Evolutionary conservation across 2,888 invertebrate species (phyloP), one percentile per base, ranked within the genome.

Genomic region (Arrhopalites spinosus): DNA sequence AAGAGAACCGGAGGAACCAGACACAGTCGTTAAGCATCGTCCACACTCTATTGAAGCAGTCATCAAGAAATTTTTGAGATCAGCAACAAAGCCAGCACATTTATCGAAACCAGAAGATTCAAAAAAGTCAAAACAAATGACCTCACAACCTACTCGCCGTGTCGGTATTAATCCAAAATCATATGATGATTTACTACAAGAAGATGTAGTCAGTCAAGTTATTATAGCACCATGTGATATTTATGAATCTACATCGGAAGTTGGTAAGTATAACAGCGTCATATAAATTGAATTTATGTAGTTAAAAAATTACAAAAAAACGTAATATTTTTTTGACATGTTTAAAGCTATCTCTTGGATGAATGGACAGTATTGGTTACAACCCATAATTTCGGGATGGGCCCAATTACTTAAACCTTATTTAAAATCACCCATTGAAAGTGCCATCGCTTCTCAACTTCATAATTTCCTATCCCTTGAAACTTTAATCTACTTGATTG

Each of bases 371-470:
- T 23, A 59, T 23, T 75, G 78, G 47, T 59, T 71, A n/a, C 74
- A 77, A 20, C 78, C 78, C 11, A 77, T 81, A 13, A n/a, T 76
- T 2, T 71, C 78, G 29, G 80, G 81, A 15, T 78, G 81, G 75
- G 23, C 77, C 11, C 66, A 75, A 11, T 66, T 79, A 50, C 74
- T 81, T 45, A 75, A 78, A 15, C 82, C 81, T 0, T 78, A 78
- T 59, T 25, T 81, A 20, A 77, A 81, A 76, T 80, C 80, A 2
- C 36, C 72, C 8, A 75, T 81, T 23, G 78, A 78, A 17, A 17
- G 64, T 23, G 29, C 76, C 27, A 17, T 81, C 23, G 76, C 79
- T 7, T 30, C 66, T 11, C 71, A 76, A 27, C 61, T 82, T 5
- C 29, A 63, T 0, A 30, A 80, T 0, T 59, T 78, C 7, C 61